phyloP scores from a whole-genome alignment of 2,888 invertebrate species.

The Troides aeacus region DNA sequence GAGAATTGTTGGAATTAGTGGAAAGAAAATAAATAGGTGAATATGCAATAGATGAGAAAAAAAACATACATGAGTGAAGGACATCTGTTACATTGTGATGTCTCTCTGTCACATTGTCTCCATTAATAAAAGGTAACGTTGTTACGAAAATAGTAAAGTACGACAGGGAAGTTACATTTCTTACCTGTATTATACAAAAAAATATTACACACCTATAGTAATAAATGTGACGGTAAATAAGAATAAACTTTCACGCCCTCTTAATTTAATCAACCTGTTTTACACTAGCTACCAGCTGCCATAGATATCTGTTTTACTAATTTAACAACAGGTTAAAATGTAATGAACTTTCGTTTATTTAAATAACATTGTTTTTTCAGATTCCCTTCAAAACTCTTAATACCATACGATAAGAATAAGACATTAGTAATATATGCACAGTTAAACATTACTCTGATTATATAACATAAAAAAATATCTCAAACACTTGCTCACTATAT shows the following conservation, averaged over 20 bases:
- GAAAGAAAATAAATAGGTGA: no score
- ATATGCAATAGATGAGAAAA: no score
- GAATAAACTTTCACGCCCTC: not conserved
- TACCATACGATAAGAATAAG: no score
- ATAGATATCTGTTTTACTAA: not conserved
- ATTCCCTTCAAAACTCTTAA: not conserved
- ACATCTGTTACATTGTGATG: conserved; percentile 19
- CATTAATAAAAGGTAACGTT: conserved; percentile 3
- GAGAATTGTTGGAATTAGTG: no score
- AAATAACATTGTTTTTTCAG: not conserved
- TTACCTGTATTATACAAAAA: not conserved
- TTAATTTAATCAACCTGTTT: not conserved
- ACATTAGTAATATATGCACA: no score
- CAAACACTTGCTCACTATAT: no score
- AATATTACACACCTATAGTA: not conserved
- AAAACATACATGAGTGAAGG: not conserved
- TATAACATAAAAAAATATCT: no score
- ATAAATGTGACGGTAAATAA: not conserved
- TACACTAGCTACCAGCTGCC: not conserved
- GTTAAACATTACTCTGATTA: no score
- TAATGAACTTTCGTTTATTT: not conserved
- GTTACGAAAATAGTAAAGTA: not conserved
- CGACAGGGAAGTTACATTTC: not conserved
- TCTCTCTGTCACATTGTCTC: conserved; percentile 22
- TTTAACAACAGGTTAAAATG: not conserved